Evolutionary conservation across 2,797 vertebrate species (phyloP), one percentile per base, ranked within the genome.

Genomic region (Tenualosa ilisha): DNA sequence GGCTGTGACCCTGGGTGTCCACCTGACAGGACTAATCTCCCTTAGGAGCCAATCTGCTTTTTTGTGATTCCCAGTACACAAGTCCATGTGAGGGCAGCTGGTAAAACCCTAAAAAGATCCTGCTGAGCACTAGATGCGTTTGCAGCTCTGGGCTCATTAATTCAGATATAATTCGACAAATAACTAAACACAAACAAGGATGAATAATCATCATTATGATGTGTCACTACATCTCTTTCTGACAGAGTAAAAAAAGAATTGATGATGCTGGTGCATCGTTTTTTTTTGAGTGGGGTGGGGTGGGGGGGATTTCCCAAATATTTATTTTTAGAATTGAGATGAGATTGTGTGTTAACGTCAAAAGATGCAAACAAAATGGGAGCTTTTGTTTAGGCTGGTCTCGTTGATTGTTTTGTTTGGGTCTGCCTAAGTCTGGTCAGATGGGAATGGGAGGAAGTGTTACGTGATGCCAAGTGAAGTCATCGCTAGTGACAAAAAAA

Each of bases 21-120:
- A 82, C 82, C 82, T 82, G 75, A 81, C 83, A 31, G 9, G 37
- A 1, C 37, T 86, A 86, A 89, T 89, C 86, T 63, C 56, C 51
- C 68, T 85, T 83, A 85, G 15, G 43, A 65, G 59, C 59, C 82
- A 85, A 81, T 85, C 54, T 72, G 50, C 37, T 43, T 49, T 24
- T 79, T 43, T 20, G 15, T 9, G 72, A 43, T 40, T 75, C 37
- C 40, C 40, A 22, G 72, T 46, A 79, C 15, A 79, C 72, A 79
- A 9, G 20, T 2, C 6, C 40, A 46, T 15, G 72, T 79, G 72
- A 79, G 72, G 6, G 26, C 7, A n/a, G 63, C 63, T 22, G 49
- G n/a, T 63, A 81, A 87, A 82, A 43, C 81, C 68, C 53, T 63
- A 31, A 43, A 53, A 53, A 37, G 65, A 84, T 37, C 83, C 31